Percentiles rank a stretch among this genome's conserved stretches.
These are phyloP conservation scores for Phoebastria nigripes DNA, from an alignment of 2,797 vertebrate species.

Conservation along the genomic window DNA sequence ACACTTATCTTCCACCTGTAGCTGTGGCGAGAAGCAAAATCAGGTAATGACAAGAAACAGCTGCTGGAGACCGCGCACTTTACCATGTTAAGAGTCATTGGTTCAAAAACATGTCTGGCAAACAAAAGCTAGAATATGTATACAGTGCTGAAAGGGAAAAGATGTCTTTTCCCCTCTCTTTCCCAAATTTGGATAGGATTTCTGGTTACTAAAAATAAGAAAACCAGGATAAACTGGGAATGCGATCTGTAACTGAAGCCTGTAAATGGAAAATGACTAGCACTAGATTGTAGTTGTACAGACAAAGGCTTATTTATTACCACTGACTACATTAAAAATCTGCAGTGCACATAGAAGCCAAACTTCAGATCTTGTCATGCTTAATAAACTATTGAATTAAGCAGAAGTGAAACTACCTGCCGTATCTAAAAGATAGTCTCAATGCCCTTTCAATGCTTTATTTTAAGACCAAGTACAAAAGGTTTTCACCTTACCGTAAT, in stretches of 20 bases:
- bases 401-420: conserved; percentile 38
- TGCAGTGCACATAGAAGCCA: conserved; percentile 56
- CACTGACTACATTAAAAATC: conserved; percentile 57
- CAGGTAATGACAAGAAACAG: conserved; percentile 28
- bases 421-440: conserved; percentile 50
- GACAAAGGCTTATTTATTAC: conserved; percentile 59
- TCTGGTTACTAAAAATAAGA: conserved; percentile 33
- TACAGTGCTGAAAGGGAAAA: neutral
- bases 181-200: conserved; percentile 4
- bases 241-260: neutral
- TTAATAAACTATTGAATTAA: conserved; percentile 75
- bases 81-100: neutral
- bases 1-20: conserved; percentile 29
- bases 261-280: conserved; percentile 15
- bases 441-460: conserved; percentile 66
- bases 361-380: conserved; percentile 62
- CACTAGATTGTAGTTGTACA: neutral
- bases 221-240: neutral
- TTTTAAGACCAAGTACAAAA: conserved; percentile 72
- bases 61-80: neutral
- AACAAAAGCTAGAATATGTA: neutral
- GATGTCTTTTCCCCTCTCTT: neutral
- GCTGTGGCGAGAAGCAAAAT: neutral
- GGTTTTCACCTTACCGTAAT: conserved; percentile 75
- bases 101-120: neutral